Base-by-base conservation (phyloP, 2,797 vertebrate genomes). In the Pteropus rufus region DNA sequence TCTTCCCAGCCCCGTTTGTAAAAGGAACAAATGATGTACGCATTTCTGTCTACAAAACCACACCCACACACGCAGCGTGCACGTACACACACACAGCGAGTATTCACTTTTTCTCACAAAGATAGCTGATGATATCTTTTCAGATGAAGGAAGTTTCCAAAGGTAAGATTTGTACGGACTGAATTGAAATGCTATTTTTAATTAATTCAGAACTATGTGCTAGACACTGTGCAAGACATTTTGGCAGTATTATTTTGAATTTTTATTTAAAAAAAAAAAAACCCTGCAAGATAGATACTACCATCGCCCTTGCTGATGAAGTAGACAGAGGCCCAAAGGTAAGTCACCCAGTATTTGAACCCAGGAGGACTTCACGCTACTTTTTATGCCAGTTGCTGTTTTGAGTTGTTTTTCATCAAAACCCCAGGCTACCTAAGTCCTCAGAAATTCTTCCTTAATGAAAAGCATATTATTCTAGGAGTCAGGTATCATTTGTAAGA, bases 381-480 rank as follows among this genome's bases (percentile, higher is more conserved):
- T 12, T 85, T 86, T 70, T 56, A 70, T 46, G 41, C 29, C 29
- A 75, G 36, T 34, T 93, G 34, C 46, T 77, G 65, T 41, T 54
- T 73, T 16, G 3, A 88, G 67, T 26, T 34, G 67, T 84, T 91
- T 91, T 95, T 77, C 52, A 39, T 72, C 52, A 60, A 91, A 84
- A 49, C 36, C 0, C 19, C 12, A 86, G 46, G 67, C 11, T 90
- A 11, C 29, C 10, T 52, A 83, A 26, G 7, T 77, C 26, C 80
- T 94, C n/a, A 18, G 31, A 89, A 93, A 86, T 62, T 89, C 31
- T 82, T 67, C 29, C 26, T 90, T 89, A 93, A 87, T 82, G 52
- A 83, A 83, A 89, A 89, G 16, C 31, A 54, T 89, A 83, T 36
- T 69, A 56, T 56, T 81, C 34, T 77, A 91, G 39, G 80, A 73